These are phyloP conservation scores for Drosophila biarmipes DNA, from an alignment of 1,140 invertebrate species.

Conservation along the genomic window DNA sequence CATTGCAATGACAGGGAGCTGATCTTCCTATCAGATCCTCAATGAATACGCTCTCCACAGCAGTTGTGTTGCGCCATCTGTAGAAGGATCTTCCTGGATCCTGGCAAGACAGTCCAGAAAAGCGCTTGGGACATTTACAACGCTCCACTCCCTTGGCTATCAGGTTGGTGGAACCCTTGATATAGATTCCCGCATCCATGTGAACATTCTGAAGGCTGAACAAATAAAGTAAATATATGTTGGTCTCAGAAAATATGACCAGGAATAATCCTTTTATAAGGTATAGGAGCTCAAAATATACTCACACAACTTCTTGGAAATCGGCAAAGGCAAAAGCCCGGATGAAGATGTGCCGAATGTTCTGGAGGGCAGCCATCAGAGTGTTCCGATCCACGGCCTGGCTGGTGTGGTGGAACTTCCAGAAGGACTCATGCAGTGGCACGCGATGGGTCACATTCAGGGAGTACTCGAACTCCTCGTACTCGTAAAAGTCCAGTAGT, in stretches of 20 bases:
- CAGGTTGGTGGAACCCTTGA: constrained; percentile 87
- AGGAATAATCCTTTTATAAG: too few species aligned
- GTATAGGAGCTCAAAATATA: constrained; percentile 10
- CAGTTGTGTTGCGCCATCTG: constrained; percentile 87
- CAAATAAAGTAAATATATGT: neutral
- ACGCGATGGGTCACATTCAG: constrained; percentile 74
- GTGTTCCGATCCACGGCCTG: constrained; percentile 87
- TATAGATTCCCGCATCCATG: constrained; percentile 91
- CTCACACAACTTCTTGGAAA: constrained; percentile 87
- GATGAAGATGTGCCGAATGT: constrained; percentile 92
- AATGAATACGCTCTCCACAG: constrained; percentile 76
- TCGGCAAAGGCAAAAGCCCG: constrained; percentile 90
- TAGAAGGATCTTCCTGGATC: constrained; percentile 94
- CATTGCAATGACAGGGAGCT: constrained; percentile 92
- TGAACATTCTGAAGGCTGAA: constrained; percentile 87
- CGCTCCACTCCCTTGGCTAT: constrained; percentile 93
- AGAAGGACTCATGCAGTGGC: constrained; percentile 87
- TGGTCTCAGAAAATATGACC: too few species aligned
- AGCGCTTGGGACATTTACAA: constrained; percentile 93
- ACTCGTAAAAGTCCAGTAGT: constrained; percentile 91
- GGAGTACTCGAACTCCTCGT: constrained; percentile 69
- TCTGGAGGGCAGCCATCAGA: constrained; percentile 95
- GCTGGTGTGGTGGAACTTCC: constrained; percentile 84
- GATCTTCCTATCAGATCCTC: constrained; percentile 91
- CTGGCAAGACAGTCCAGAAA: constrained; percentile 93